Conservation (phyloP, 2,888 invertebrate genomes). For the Dynastes tityus region DNA sequence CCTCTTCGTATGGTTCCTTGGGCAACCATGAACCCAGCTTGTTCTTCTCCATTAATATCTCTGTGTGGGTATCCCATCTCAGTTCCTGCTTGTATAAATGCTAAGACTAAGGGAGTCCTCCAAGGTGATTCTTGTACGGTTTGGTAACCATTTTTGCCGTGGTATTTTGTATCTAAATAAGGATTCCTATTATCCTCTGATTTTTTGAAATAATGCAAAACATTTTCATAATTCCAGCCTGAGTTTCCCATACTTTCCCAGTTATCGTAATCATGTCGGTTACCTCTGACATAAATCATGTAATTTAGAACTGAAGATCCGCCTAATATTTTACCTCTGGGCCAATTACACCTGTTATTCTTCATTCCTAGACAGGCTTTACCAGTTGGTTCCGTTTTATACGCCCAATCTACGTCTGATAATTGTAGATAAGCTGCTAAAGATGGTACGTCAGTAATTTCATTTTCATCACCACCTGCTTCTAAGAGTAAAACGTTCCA, state of each 20-base stretch:
- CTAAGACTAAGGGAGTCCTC: constrained; percentile 86
- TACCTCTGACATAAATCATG: constrained; percentile 91
- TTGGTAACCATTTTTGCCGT: constrained; percentile 81
- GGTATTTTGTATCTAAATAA: constrained; percentile 82
- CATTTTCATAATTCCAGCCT: constrained; percentile 91
- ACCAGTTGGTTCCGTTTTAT: constrained; percentile 88
- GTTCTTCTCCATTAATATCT: constrained; percentile 86
- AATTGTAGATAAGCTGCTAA: constrained; percentile 90
- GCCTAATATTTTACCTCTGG: constrained; percentile 90
- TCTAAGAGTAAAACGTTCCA: constrained; percentile 88
- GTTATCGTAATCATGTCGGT: constrained; percentile 87
- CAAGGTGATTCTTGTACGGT: constrained; percentile 89
- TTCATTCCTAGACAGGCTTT: constrained; percentile 89
- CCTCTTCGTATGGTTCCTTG: constrained; percentile 89
- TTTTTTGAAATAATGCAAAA: constrained; percentile 90
- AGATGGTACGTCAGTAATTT: constrained; percentile 90
- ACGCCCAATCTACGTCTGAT: constrained; percentile 90
- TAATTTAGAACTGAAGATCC: constrained; percentile 91
- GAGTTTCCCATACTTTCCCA: constrained; percentile 90
- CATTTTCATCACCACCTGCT: constrained; percentile 91
- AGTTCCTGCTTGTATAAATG: constrained; percentile 86
- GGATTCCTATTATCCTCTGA: constrained; percentile 92
- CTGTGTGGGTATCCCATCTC: constrained; percentile 89
- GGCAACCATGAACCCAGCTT: constrained; percentile 90
- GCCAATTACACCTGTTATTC: constrained; percentile 89